Percentiles rank a stretch among this genome's conserved stretches.
Evolutionary conservation across 2,113 vertebrate genomes (phyloP).

Genomic region (Miniopterus natalensis): DNA sequence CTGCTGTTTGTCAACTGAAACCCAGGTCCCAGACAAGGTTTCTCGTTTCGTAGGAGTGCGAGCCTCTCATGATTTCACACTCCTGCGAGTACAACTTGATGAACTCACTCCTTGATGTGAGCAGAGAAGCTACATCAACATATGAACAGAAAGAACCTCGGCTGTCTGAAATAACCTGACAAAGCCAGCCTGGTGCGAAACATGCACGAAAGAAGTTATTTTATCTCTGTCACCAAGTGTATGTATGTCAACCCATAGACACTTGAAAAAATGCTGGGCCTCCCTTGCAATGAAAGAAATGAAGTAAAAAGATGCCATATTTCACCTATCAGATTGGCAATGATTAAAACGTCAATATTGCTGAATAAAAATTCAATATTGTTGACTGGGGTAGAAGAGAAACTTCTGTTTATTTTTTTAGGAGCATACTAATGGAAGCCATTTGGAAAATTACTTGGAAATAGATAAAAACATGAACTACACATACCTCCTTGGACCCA

Average conservation of each 20-base stretch:
- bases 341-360: neutral
- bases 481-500: neutral
- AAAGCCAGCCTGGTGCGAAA: neutral
- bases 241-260: neutral
- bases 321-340: neutral
- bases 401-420: neutral
- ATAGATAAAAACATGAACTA: neutral
- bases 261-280: neutral
- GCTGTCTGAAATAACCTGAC: too few relatives aligned
- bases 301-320: neutral
- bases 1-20: too few relatives aligned
- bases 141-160: neutral
- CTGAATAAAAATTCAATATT: neutral
- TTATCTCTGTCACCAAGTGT: neutral
- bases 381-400: neutral
- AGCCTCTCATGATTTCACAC: neutral
- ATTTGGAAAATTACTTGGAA: neutral
- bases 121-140: neutral
- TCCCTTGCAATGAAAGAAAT: neutral
- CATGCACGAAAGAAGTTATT: neutral
- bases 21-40: rapidly evolving
- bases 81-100: neutral
- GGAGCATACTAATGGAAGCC: neutral
- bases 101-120: neutral
- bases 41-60: neutral